Evolutionary conservation across 1,140 invertebrate species (phyloP).

Genomic region (Macrobrachium rosenbergii): DNA sequence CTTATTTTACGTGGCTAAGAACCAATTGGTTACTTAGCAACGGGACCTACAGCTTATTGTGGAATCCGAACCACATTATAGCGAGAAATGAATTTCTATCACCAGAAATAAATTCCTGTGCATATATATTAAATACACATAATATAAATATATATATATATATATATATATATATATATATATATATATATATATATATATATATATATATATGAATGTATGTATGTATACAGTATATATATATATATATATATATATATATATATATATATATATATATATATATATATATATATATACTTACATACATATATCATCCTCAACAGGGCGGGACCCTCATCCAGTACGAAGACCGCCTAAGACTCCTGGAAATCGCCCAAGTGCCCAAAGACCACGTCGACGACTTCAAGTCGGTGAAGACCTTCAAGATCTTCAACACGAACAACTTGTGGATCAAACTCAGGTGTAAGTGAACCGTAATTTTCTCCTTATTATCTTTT

Average conservation of each 20-base stretch:
- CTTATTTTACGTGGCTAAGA: no score
- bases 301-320: slow-evolving; percentile 45
- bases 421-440: slow-evolving; percentile 99
- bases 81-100: no score
- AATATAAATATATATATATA: no score
- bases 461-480: slow-evolving; percentile 73
- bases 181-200: no score
- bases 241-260: neutral
- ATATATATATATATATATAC: neutral
- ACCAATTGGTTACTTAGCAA: no score
- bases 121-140: no score
- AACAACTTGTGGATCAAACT: slow-evolving; percentile 99
- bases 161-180: no score
- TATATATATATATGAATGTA: no score
- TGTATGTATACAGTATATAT: neutral
- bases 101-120: no score
- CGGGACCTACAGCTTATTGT: no score
- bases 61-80: no score
- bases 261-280: no score
- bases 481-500: neutral
- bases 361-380: slow-evolving; percentile 98
- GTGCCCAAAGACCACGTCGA: slow-evolving; percentile 98
- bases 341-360: slow-evolving; percentile 93
- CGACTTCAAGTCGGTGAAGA: slow-evolving; percentile 98
- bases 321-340: slow-evolving; percentile 95